Conservation (phyloP, 1,140 invertebrate genomes). For the Zaprionus ornatus region DNA sequence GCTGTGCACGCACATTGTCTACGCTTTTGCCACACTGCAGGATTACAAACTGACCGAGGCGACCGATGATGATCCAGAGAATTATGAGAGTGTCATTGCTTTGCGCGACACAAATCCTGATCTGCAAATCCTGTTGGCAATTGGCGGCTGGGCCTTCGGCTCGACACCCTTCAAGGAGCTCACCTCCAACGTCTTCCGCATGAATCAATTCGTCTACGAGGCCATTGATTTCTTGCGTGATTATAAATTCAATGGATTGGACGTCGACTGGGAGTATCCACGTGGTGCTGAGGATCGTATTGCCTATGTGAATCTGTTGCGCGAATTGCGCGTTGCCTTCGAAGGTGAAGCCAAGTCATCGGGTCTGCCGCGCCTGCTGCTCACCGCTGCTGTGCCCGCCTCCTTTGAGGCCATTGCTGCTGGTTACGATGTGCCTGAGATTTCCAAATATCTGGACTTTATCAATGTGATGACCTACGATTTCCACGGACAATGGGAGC, state of each 20-base stretch:
- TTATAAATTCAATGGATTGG: conserved; percentile 95
- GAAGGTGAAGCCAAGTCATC: conserved; percentile 94
- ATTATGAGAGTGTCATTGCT: conserved; percentile 92
- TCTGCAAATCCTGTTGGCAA: conserved; percentile 94
- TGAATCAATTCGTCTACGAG: conserved; percentile 98
- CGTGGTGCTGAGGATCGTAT: conserved; percentile 93
- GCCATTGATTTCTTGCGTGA: conserved; percentile 96
- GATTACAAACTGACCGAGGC: conserved; percentile 91
- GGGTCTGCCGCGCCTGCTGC: conserved; percentile 90
- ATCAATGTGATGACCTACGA: conserved; percentile 98
- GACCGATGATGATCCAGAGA: conserved; percentile 91
- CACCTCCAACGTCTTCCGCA: conserved; percentile 94
- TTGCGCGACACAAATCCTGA: conserved; percentile 95
- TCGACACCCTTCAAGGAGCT: conserved; percentile 96
- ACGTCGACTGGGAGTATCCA: conserved; percentile 98
- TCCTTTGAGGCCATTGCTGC: conserved; percentile 96
- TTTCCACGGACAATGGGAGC: conserved; percentile 97
- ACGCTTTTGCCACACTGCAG: conserved; percentile 95
- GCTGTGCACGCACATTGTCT: conserved; percentile 96
- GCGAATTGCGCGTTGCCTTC: conserved; percentile 93
- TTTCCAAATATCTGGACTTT: conserved; percentile 96
- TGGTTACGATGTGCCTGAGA: conserved; percentile 97
- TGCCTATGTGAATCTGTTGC: conserved; percentile 91
- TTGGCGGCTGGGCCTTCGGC: conserved; percentile 97
- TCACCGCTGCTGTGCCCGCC: conserved; percentile 95